A percentile compares a stretch with the other conserved stretches of the same genome.
These are phyloP conservation scores for Drosophila dives DNA, from an alignment of 2,888 invertebrate species.

Conservation along the genomic window DNA sequence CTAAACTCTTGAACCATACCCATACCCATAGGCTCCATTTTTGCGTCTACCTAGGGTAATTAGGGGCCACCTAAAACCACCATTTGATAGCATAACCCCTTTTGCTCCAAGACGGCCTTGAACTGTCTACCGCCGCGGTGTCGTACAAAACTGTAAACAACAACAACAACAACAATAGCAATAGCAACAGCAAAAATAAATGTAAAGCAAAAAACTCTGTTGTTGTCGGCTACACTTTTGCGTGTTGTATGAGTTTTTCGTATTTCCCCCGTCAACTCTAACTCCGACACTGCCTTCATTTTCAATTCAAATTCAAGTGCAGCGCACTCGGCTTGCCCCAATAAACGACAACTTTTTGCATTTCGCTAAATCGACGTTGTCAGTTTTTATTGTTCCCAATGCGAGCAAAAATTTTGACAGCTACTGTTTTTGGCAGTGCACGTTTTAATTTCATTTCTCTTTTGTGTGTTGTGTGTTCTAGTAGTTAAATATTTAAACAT, in stretches of 20 bases:
- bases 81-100: slow-evolving; percentile 17
- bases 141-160: slow-evolving; percentile 55
- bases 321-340: slow-evolving; percentile 16
- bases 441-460: slow-evolving; percentile 9
- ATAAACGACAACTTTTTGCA: slow-evolving; percentile 38
- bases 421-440: background rate
- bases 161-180: slow-evolving; percentile 15
- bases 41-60: slow-evolving; percentile 27
- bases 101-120: slow-evolving; percentile 54
- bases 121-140: slow-evolving; percentile 66
- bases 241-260: slow-evolving; percentile 27
- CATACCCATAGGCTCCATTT: too few species aligned
- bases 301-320: slow-evolving; percentile 56
- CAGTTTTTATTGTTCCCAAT: slow-evolving; percentile 33
- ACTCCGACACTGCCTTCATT: slow-evolving; percentile 13
- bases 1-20: slow-evolving; percentile 14
- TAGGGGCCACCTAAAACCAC: slow-evolving; percentile 15
- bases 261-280: slow-evolving; percentile 5
- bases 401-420: slow-evolving; percentile 6
- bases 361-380: slow-evolving; percentile 14
- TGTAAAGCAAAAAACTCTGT: slow-evolving; percentile 47
- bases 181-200: slow-evolving; percentile 21
- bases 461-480: background rate
- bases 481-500: background rate
- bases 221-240: slow-evolving; percentile 71